Evolutionary conservation across 2,888 invertebrate species (phyloP), one percentile per base, ranked within the genome.

Genomic region (Xestobium rufovillosum): DNA sequence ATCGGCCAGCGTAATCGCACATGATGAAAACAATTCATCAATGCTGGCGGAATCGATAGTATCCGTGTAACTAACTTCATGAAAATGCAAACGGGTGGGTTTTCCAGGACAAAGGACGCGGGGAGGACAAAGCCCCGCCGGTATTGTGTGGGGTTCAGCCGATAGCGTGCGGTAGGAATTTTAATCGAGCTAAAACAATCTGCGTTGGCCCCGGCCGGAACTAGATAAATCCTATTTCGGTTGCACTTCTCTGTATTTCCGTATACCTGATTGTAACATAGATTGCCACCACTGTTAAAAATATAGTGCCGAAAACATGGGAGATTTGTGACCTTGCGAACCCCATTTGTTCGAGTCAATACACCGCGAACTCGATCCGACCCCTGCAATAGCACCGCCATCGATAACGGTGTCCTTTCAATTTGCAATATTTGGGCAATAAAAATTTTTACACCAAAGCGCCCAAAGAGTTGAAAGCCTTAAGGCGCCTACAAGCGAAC

Each of bases 1-100:
- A 66, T 64, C 60, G 60, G 55, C 46, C 60, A 51, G 54, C 55
- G 61, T 66, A 66, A 65, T 65, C 63, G 64, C 61, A 63, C 64
- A 65, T 65, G 65, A 66, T 65, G 65, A 66, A 65, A 65, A 65
- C 66, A 60, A 66, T 66, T 63, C 62, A 65, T 66, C 65, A 66
- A 61, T 56, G 58, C 55, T 52, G 48, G 41, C 47, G 39, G 48
- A 57, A 59, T 60, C 60, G 59, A 60, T 61, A 59, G 48, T 34
- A 41, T 38, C 38, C 34, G 40, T 41, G 41, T 41, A 40, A 37
- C 48, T 41, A 52, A 59, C 55, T 59, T 55, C 56, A 58, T 59
- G 59, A 59, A 60, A 60, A 60, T 59, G 55, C 58, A 55, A 60
- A 59, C 36, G 34, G 17, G 4, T 19, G 36, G 13, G 36, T 34